Conservation (phyloP, 2,888 invertebrate genomes). For the Metellina segmentata region DNA sequence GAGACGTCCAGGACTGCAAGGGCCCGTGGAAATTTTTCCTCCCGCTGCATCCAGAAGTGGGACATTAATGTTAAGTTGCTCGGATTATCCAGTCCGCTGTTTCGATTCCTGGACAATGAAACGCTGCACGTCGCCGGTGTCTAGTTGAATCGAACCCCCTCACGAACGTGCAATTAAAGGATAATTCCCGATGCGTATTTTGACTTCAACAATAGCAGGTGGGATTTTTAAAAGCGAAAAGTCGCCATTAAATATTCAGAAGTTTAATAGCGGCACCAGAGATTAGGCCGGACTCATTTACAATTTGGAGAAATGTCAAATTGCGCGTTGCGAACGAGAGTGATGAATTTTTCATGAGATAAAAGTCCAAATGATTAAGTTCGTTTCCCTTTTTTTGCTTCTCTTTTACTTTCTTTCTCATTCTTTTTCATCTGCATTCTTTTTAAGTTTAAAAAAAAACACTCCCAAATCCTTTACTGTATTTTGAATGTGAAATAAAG, state of each 20-base stretch:
- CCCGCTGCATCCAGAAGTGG: neutral
- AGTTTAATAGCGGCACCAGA: constrained; percentile 71
- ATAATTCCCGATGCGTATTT: constrained; percentile 61
- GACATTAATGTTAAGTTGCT: neutral
- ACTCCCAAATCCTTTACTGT: constrained; percentile 27
- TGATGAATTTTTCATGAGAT: constrained; percentile 76
- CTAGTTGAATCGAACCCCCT: neutral
- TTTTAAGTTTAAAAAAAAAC: constrained; percentile 52
- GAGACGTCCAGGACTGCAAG: neutral
- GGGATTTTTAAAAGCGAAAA: constrained; percentile 72
- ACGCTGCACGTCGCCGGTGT: neutral
- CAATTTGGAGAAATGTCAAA: constrained; percentile 75
- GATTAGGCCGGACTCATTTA: constrained; percentile 72
- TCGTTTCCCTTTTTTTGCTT: constrained; percentile 63
- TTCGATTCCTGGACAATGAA: neutral
- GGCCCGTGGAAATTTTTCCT: neutral
- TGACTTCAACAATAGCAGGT: constrained; percentile 70
- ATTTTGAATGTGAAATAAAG: constrained; percentile 51
- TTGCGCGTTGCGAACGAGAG: constrained; percentile 67
- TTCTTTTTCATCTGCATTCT: constrained; percentile 26
- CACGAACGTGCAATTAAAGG: constrained; percentile 70
- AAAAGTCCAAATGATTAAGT: constrained; percentile 73
- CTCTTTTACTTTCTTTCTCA: constrained; percentile 26
- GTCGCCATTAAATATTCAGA: constrained; percentile 69
- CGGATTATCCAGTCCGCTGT: neutral